phyloP scores from a whole-genome alignment of 2,888 invertebrate species.

The Baccha elongata region DNA sequence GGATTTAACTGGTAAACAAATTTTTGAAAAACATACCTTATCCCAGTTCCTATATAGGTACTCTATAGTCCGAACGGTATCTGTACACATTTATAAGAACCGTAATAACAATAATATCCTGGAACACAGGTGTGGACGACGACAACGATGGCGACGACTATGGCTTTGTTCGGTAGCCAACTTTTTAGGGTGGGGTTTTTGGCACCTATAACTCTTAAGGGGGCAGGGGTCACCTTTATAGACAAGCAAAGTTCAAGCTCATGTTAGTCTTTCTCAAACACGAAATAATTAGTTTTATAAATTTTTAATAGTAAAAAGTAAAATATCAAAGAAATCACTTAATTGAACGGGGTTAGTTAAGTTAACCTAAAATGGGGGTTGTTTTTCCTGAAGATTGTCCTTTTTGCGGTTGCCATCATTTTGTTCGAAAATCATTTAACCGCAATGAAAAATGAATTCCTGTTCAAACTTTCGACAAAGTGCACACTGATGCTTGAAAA shows the following conservation, averaged over 20 bases:
- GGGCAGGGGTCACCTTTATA: not conserved
- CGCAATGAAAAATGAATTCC: slow-evolving; percentile 43
- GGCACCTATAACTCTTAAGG: not conserved
- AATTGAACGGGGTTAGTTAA: slow-evolving; percentile 9
- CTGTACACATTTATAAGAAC: not conserved
- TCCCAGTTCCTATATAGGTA: not conserved
- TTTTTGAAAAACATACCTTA: slow-evolving; percentile 54
- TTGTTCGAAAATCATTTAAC: slow-evolving; percentile 31
- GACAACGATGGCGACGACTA: slow-evolving; percentile 12
- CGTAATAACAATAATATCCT: slow-evolving; percentile 65
- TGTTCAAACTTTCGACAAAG: slow-evolving; percentile 33
- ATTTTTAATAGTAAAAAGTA: slow-evolving; percentile 57
- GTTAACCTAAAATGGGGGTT: not conserved
- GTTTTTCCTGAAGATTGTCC: slow-evolving; percentile 1
- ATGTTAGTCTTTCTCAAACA: slow-evolving; percentile 28
- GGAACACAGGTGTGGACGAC: slow-evolving; percentile 64
- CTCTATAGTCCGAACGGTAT: slow-evolving; percentile 2
- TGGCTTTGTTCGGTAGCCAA: slow-evolving; percentile 31
- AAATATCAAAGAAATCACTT: slow-evolving; percentile 39
- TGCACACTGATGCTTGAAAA: slow-evolving; percentile 3
- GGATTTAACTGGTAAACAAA: slow-evolving; percentile 71
- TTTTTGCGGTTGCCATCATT: slow-evolving; percentile 17
- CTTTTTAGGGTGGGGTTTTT: not conserved
- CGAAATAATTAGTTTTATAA: slow-evolving; percentile 52
- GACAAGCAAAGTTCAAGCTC: slow-evolving; percentile 19